A percentile compares a stretch with the other conserved stretches of the same genome.
These are phyloP conservation scores for Tachuris rubrigastra DNA, from an alignment of 2,113 vertebrate genomes.

Conservation along the genomic window DNA sequence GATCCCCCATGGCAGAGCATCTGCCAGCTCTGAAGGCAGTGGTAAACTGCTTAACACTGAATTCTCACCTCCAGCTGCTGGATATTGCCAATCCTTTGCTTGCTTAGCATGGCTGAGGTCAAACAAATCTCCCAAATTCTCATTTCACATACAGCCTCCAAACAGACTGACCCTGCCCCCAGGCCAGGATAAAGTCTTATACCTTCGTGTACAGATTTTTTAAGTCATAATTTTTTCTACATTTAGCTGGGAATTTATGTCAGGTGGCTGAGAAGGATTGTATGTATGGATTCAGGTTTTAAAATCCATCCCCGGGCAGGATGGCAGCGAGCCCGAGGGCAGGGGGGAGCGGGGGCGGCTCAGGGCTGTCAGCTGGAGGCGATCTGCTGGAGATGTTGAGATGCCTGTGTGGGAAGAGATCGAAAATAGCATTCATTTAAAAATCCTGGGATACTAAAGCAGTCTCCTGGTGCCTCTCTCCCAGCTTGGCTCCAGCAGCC, in stretches of 20 bases:
- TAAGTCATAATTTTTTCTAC: neutral
- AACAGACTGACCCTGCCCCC: neutral
- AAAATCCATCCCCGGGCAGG: neutral
- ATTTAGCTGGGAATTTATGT: neutral
- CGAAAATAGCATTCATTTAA: neutral
- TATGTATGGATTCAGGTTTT: neutral
- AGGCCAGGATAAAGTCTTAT: neutral
- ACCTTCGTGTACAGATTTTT: neutral
- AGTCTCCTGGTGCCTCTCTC: neutral
- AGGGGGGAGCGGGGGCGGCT: neutral
- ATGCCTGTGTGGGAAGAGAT: neutral
- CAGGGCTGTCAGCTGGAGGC: slow-evolving; percentile 15
- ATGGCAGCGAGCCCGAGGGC: neutral
- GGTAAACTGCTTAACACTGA: neutral
- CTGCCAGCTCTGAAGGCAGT: neutral
- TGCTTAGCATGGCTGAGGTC: neutral
- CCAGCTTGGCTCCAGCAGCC: neutral
- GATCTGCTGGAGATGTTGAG: neutral
- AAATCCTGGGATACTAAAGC: neutral
- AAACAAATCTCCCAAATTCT: neutral
- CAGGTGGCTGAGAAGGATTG: neutral
- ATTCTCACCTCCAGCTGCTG: neutral
- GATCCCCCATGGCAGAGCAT: neutral
- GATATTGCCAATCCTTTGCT: neutral
- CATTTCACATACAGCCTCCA: neutral